Evolutionary conservation across 2,797 vertebrate species (phyloP), one percentile per base, ranked within the genome.

Genomic region (Hirundo rustica): DNA sequence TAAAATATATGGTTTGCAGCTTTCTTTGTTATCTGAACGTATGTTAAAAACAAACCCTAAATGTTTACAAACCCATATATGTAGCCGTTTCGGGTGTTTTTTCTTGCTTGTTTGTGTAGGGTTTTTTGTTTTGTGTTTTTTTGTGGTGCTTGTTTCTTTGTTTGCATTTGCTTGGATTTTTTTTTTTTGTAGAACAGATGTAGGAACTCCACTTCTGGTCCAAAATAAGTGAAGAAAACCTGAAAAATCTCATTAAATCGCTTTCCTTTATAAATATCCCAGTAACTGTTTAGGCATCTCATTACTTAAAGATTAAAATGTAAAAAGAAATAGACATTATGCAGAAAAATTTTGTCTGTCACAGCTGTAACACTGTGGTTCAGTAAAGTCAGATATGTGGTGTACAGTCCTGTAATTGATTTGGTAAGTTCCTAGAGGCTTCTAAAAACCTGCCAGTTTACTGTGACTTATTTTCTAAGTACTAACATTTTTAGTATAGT

Each of bases 161-260:
- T 10, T 29, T 47, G 11, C 5, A 5, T 55, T 55, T 65, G 42
- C 2, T 1, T 44, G 8, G 6, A 2, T 25, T 19, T 32, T 5
- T 25, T 19, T 32, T 5, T 45, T 44, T 70, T n/a, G 7, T 54
- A 23, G 27, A 71, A 67, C 3, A 58, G 36, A 23, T 71, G 11
- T 55, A 67, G 23, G 26, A 79, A 76, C 61, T 61, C 5, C 45
- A 65, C 29, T 67, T 84, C 14, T 58, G 9, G 4, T 65, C 11
- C 54, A 42, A 81, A 75, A 23, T 25, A 44, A 58, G 9, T 30
- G 3, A 58, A 73, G 27, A 75, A 6, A 19, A 77, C 14, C 4
- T 36, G 21, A 66, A 77, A 89, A 45, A 68, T 65, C 9, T 3
- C 10, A 16, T 73, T 82, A n/a, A 61, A 58, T 53, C 2, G 3